These are phyloP conservation scores for Meriones psammophilus DNA, from an alignment of 2,797 vertebrate species.

Conservation along the genomic window DNA sequence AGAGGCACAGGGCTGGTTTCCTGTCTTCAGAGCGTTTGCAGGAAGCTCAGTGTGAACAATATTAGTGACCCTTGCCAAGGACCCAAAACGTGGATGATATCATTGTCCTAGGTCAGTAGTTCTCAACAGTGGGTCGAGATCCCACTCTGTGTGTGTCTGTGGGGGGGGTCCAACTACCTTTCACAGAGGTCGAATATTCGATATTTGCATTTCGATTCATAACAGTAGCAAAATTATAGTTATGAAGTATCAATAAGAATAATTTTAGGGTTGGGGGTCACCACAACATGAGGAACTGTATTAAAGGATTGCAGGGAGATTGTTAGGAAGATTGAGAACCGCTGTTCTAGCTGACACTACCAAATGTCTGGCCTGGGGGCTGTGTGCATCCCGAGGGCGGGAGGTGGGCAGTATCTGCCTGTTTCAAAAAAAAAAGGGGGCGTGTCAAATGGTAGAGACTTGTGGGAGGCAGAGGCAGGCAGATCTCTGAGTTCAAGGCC, in stretches of 20 bases:
- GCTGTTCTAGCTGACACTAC: neutral
- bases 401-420: neutral
- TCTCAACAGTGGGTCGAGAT: neutral
- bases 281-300: neutral
- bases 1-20: slow-evolving; percentile 78
- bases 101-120: slow-evolving; percentile 58
- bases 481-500: neutral
- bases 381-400: neutral
- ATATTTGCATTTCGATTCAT: neutral
- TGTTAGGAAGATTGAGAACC: neutral
- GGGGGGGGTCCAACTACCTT: neutral
- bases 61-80: slow-evolving; percentile 73
- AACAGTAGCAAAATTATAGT: neutral
- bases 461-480: neutral
- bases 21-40: slow-evolving; percentile 76
- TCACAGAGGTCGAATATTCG: neutral
- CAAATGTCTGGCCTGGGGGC: neutral
- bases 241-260: neutral
- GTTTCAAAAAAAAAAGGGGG: too few relatives aligned
- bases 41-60: slow-evolving; percentile 81
- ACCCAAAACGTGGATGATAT: slow-evolving; percentile 75
- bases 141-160: neutral
- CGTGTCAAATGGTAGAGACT: slow-evolving; percentile 30
- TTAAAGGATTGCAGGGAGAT: neutral
- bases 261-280: neutral